Conservation (phyloP, 2,888 invertebrate species). For the Drosophila mimetica region DNA sequence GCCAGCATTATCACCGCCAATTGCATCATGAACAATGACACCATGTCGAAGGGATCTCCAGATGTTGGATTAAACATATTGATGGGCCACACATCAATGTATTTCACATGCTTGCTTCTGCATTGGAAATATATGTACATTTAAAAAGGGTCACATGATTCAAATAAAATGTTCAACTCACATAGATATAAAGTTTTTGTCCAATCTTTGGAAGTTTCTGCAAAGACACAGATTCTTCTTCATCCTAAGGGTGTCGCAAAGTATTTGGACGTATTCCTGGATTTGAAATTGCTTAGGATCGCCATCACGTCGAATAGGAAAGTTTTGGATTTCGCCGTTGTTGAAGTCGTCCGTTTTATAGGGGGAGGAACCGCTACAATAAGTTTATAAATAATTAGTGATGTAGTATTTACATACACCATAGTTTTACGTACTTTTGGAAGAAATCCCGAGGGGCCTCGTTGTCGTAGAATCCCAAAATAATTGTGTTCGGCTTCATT, state of each 20-base stretch:
- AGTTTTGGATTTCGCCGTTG: slow-evolving; percentile 84
- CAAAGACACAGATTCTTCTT: slow-evolving; percentile 97
- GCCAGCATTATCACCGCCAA: slow-evolving; percentile 97
- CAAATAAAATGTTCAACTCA: slow-evolving; percentile 81
- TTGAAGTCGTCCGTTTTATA: slow-evolving; percentile 87
- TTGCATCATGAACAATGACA: slow-evolving; percentile 97
- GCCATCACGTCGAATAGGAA: slow-evolving; percentile 86
- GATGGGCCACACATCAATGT: slow-evolving; percentile 99
- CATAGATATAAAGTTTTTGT: slow-evolving; percentile 91
- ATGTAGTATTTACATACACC: neutral
- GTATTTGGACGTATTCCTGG: slow-evolving; percentile 92
- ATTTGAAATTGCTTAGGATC: slow-evolving; percentile 85
- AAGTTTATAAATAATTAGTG: neutral
- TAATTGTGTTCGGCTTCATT: slow-evolving; percentile 99
- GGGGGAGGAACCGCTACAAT: slow-evolving; percentile 85
- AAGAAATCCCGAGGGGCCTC: slow-evolving; percentile 92
- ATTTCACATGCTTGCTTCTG: slow-evolving; percentile 86
- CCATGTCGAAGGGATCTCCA: slow-evolving; percentile 94
- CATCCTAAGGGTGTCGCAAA: slow-evolving; percentile 95
- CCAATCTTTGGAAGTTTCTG: slow-evolving; percentile 93
- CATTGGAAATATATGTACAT: neutral
- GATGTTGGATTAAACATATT: slow-evolving; percentile 93
- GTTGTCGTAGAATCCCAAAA: slow-evolving; percentile 96
- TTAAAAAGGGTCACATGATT: neutral
- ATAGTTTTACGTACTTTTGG: slow-evolving; percentile 86